These are phyloP conservation scores for Ibidorhyncha struthersii DNA, from an alignment of 2,113 vertebrate species.

Conservation along the genomic window DNA sequence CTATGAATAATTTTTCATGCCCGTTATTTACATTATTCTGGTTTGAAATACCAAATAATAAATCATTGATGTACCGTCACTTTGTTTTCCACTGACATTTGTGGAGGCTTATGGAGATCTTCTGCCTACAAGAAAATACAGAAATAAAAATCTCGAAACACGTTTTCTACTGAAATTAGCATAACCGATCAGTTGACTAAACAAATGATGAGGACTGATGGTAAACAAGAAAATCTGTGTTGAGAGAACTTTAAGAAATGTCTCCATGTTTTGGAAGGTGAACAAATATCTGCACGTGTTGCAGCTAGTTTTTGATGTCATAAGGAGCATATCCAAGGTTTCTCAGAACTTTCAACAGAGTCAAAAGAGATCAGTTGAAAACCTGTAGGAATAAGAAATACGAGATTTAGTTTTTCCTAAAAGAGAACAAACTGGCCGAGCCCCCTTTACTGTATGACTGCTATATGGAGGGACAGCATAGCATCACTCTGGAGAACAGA, in stretches of 20 bases:
- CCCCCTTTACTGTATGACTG: not conserved
- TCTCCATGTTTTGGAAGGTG: not conserved
- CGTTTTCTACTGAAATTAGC: not conserved
- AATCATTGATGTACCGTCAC: not conserved
- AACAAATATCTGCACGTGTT: not conserved
- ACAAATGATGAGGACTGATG: not conserved
- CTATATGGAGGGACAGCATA: not conserved
- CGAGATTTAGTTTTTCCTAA: not conserved
- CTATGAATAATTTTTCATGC: conserved; percentile 7
- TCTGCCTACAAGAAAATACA: conserved; percentile 37
- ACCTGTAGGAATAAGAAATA: not conserved
- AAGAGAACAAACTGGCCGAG: not conserved
- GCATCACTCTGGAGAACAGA: not conserved
- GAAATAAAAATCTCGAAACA: conserved; percentile 23
- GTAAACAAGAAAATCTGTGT: not conserved
- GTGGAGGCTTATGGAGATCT: conserved; percentile 17
- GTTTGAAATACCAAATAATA: conserved; percentile 18
- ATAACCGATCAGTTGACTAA: conserved; percentile 16
- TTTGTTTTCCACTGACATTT: conserved; percentile 54
- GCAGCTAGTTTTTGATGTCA: not conserved
- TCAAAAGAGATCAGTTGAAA: not conserved
- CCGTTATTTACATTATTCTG: conserved; percentile 1
- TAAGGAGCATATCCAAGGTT: not conserved
- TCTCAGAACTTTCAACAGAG: not conserved
- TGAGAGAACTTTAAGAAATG: not conserved